Evolutionary conservation across 2,113 vertebrate species (phyloP), one percentile per base, ranked within the genome.

Genomic region (Spermophilus dauricus): DNA sequence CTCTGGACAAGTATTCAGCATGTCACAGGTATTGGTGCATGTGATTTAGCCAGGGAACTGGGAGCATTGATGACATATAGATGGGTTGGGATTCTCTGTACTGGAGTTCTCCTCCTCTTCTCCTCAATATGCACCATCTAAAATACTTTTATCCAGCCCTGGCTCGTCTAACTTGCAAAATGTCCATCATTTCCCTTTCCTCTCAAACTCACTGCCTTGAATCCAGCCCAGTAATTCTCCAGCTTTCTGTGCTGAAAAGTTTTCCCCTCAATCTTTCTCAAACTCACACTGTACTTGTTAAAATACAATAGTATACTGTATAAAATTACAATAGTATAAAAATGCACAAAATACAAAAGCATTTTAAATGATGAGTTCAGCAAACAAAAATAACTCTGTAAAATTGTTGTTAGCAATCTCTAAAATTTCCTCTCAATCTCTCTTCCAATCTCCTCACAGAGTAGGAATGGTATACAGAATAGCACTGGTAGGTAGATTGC

Each of bases 331-430:
- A 67, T 45, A 45, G 42, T 6, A 16, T 56, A 45, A 88, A 82
- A 75, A 65, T 14, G 75, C 3, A 83, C 26, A 94, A 80, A 84
- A 80, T 90, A 24, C 17, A 51, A 65, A 82, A 28, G 37, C 10
- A 89, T 72, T 92, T 94, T 39, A 77, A 96, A 87, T 78, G n/a
- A 73, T 73, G 42, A 94, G 7, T 58, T 92, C 22, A 81, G 8
- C 39, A 89, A 69, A 86, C 0, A 22, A 72, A 95, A 96, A 94
- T 85, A 67, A 84, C 24, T 84, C 37, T 77, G 16, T 91, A 39
- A 87, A 56, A 61, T 9, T 67, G 30, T 16, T 45, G 28, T 56
- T 17, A 42, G 70, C 78, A 76, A 13, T 90, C 72, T 77, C 76
- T 85, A 96, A 86, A 82, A 10, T 88, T 73, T 48, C 34, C 42